These are phyloP conservation scores for Dryoscopus gambensis DNA, from an alignment of 2,113 vertebrate species.

Conservation along the genomic window DNA sequence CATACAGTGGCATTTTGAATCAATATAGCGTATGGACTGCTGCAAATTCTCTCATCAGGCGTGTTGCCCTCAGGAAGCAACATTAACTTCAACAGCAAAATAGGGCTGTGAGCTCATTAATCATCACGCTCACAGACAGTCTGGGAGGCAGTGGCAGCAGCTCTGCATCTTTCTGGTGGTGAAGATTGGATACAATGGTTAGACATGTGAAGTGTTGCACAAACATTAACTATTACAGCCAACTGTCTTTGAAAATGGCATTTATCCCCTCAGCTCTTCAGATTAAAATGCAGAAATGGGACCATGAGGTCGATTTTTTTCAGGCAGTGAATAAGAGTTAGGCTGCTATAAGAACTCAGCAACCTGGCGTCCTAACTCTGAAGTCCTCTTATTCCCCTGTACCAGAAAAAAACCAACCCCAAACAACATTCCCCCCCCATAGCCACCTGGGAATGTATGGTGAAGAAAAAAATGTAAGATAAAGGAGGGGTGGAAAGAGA, in stretches of 20 bases:
- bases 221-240: conserved; percentile 41
- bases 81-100: conserved; percentile 66
- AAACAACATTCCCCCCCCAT: too few relatives aligned
- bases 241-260: conserved; percentile 14
- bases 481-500: background rate
- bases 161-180: conserved; percentile 2
- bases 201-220: conserved; percentile 20
- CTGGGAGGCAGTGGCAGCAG: conserved; percentile 38
- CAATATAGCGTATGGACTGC: conserved; percentile 63
- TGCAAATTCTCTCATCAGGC: conserved; percentile 63
- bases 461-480: background rate
- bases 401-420: background rate
- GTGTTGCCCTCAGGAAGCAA: conserved; percentile 58
- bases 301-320: background rate
- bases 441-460: background rate
- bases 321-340: background rate
- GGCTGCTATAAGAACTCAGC: background rate
- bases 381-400: background rate
- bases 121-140: conserved; percentile 32
- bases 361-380: background rate
- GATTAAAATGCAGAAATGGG: background rate
- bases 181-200: conserved; percentile 24
- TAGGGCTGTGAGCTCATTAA: conserved; percentile 61
- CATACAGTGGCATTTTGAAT: conserved; percentile 63
- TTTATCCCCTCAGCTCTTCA: background rate